These are phyloP conservation scores for Babylonia areolata DNA, from an alignment of 1,140 invertebrate species.

Conservation along the genomic window DNA sequence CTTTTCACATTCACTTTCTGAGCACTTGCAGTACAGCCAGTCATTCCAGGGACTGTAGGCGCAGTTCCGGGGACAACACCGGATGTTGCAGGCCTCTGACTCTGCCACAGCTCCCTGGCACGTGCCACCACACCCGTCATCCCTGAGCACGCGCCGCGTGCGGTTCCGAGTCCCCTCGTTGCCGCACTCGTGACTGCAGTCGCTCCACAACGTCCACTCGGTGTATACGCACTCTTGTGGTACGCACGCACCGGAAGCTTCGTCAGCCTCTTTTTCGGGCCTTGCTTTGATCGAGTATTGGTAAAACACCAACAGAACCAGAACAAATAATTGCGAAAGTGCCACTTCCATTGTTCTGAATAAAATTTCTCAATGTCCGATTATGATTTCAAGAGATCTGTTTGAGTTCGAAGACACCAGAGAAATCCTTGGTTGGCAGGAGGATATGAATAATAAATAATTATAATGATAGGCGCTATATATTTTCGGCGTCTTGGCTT, in stretches of 20 bases:
- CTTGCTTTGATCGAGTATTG: neutral
- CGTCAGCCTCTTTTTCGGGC: slow-evolving; percentile 2
- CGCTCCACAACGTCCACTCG: slow-evolving; percentile 50
- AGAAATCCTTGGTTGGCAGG: too few species aligned
- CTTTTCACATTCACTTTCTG: neutral
- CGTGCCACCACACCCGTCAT: slow-evolving; percentile 43
- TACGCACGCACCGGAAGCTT: slow-evolving; percentile 27
- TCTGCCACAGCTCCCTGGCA: slow-evolving; percentile 40
- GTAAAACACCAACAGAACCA: neutral
- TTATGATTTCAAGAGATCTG: too few species aligned
- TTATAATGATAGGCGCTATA: too few species aligned
- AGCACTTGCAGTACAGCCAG: slow-evolving; percentile 44
- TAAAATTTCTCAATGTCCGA: too few species aligned
- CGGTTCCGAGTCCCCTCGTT: slow-evolving; percentile 40
- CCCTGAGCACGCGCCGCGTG: slow-evolving; percentile 38
- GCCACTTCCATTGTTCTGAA: too few species aligned
- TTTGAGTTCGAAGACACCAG: too few species aligned
- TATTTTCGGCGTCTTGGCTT: too few species aligned
- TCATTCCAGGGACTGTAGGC: slow-evolving; percentile 38
- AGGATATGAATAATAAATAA: too few species aligned
- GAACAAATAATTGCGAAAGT: too few species aligned
- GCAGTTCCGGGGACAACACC: slow-evolving; percentile 54
- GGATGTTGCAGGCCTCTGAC: slow-evolving; percentile 45
- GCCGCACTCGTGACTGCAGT: slow-evolving; percentile 49
- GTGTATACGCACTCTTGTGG: slow-evolving; percentile 46